Evolutionary conservation across 2,888 invertebrate species (phyloP).

Genomic region (Conomelus anceps): DNA sequence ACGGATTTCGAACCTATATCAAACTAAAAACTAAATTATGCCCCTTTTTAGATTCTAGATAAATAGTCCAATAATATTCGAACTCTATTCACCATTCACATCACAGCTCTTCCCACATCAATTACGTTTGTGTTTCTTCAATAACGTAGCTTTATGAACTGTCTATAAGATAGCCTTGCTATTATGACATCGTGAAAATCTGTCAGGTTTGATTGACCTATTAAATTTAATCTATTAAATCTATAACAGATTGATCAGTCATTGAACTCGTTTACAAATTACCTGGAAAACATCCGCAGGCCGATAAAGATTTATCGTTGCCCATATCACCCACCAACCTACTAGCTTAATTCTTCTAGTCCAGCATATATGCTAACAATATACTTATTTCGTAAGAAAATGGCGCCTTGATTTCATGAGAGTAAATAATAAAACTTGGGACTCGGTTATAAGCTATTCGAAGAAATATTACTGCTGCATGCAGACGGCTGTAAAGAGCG

Average conservation of each 20-base stretch:
- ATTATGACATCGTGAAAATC: too few species aligned
- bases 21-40: too few species aligned
- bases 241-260: background rate
- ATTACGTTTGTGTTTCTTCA: too few species aligned
- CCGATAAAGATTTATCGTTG: background rate
- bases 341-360: background rate
- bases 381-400: background rate
- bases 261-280: background rate
- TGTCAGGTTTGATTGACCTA: too few species aligned
- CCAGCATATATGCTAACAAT: background rate
- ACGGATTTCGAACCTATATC: too few species aligned
- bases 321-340: background rate
- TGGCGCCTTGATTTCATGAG: background rate
- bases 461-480: background rate
- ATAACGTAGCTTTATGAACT: too few species aligned
- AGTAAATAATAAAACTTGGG: background rate
- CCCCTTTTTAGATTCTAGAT: too few species aligned
- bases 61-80: too few species aligned
- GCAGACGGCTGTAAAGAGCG: background rate
- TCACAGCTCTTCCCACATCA: too few species aligned
- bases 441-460: background rate
- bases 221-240: background rate
- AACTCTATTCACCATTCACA: too few species aligned
- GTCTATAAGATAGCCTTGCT: too few species aligned
- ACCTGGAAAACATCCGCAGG: background rate